phyloP scores from a whole-genome alignment of 2,797 vertebrate species.

The Parotocinclus haroldoi region DNA sequence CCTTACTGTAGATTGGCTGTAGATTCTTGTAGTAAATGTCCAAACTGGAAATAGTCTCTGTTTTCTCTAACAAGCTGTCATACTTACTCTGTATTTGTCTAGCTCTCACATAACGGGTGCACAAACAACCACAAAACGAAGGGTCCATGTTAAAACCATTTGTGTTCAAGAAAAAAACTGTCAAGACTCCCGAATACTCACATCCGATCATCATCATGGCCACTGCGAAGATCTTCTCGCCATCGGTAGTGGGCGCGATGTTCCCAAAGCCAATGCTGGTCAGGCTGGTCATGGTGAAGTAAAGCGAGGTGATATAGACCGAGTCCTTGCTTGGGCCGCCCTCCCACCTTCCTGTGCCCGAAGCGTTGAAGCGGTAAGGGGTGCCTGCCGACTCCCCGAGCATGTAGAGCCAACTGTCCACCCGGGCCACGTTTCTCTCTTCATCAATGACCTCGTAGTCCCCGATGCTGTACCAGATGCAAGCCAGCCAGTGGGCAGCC shows the following conservation, averaged over 20 bases:
- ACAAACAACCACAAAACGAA: no score
- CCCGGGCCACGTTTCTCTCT: slow-evolving; percentile 86
- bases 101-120: no score
- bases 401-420: slow-evolving; percentile 94
- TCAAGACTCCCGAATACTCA: slow-evolving; percentile 64
- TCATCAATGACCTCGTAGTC: slow-evolving; percentile 98
- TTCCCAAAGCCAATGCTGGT: slow-evolving; percentile 98
- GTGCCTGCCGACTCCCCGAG: slow-evolving; percentile 85
- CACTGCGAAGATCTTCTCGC: slow-evolving; percentile 98
- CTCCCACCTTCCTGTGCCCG: slow-evolving; percentile 91
- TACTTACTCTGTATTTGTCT: no score
- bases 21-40: no score
- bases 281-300: slow-evolving; percentile 98
- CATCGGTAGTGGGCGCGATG: slow-evolving; percentile 95
- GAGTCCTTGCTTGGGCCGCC: slow-evolving; percentile 95
- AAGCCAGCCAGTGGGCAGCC: slow-evolving; percentile 97
- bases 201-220: slow-evolving; percentile 99
- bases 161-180: no score
- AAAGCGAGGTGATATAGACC: slow-evolving; percentile 95
- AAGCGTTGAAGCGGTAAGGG: slow-evolving; percentile 89
- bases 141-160: no score
- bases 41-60: no score
- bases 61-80: no score
- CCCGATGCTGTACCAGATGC: slow-evolving; percentile 99
- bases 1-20: no score